A percentile compares a stretch with the other conserved stretches of the same genome.
Conservation (phyloP, 2,888 invertebrate species). For the Scelioninae gen. 1 region DNA sequence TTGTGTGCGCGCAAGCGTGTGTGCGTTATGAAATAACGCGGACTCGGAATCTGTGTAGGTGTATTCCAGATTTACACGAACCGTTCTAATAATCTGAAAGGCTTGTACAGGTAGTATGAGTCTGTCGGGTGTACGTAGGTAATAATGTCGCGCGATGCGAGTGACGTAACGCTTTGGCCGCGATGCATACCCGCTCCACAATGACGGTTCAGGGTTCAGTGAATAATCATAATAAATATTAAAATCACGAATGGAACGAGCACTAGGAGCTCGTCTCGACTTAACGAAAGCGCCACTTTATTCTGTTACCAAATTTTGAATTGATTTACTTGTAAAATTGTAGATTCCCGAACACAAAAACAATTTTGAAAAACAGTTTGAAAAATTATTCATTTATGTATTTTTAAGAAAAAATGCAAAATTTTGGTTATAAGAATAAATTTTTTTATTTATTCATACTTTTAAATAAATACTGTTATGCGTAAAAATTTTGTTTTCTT, state of each 20-base stretch:
- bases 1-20: too few species aligned
- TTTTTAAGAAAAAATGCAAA: too few species aligned
- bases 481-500: too few species aligned
- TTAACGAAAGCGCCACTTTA: too few species aligned
- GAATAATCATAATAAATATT: slow-evolving; percentile 75
- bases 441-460: too few species aligned
- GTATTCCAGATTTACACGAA: slow-evolving; percentile 71
- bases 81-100: slow-evolving; percentile 72
- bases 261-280: slow-evolving; percentile 12
- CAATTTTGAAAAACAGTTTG: too few species aligned
- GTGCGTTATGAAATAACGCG: slow-evolving; percentile 71
- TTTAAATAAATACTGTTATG: too few species aligned
- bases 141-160: slow-evolving; percentile 75
- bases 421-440: too few species aligned
- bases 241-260: slow-evolving; percentile 41
- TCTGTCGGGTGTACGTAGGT: slow-evolving; percentile 66
- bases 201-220: slow-evolving; percentile 76
- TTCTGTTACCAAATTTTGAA: too few species aligned
- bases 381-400: too few species aligned
- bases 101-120: slow-evolving; percentile 64
- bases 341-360: too few species aligned
- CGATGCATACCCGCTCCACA: slow-evolving; percentile 68
- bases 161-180: slow-evolving; percentile 75
- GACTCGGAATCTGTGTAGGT: slow-evolving; percentile 39
- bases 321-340: too few species aligned